These are phyloP conservation scores for Circaetus cinerascens DNA, from an alignment of 2,113 vertebrate genomes.

Conservation along the genomic window DNA sequence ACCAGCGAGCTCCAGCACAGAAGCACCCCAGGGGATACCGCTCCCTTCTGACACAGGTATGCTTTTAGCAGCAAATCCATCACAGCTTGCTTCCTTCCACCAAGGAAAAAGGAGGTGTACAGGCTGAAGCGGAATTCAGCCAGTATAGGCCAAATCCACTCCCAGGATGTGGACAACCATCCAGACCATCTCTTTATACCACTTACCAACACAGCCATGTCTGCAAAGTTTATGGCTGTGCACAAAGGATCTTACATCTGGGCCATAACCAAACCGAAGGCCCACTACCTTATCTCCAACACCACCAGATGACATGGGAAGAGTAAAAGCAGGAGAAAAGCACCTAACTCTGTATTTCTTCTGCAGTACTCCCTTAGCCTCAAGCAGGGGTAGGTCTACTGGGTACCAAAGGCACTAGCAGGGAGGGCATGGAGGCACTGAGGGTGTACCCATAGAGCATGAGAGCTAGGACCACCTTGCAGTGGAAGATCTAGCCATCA, in stretches of 20 bases:
- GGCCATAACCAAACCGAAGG: background rate
- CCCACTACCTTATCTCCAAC: background rate
- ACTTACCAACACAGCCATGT: accelerated
- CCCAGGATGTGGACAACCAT: background rate
- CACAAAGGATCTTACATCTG: background rate
- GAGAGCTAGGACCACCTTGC: background rate
- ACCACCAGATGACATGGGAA: background rate
- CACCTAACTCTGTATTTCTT: background rate
- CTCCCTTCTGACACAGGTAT: accelerated
- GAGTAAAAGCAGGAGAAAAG: background rate
- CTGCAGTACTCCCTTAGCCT: background rate
- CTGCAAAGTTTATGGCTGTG: background rate
- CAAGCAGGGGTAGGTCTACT: background rate
- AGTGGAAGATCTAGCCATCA: background rate
- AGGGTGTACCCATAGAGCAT: accelerated
- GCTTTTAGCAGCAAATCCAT: background rate
- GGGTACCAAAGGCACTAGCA: background rate
- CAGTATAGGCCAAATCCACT: background rate
- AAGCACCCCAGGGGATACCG: background rate
- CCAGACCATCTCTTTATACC: background rate
- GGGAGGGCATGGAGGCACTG: background rate
- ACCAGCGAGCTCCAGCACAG: background rate
- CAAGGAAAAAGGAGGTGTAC: background rate
- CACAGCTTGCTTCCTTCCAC: background rate
- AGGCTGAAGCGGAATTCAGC: background rate